Evolutionary conservation across 2,888 invertebrate genomes (phyloP).

Genomic region (Sarcophaga caerulescens): DNA sequence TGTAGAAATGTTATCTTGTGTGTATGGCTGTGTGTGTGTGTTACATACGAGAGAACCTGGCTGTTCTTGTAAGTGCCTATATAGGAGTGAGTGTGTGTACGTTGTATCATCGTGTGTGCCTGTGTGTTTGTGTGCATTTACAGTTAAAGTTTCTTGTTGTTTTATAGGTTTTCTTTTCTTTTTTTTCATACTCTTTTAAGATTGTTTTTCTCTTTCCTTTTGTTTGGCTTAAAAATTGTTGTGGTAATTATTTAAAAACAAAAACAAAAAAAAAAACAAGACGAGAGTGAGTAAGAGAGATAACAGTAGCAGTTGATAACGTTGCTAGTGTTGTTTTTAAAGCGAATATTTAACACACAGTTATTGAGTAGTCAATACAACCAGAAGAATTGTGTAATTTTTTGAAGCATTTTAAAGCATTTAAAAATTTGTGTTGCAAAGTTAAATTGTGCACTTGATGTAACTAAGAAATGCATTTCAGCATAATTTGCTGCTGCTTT

Average conservation of each 20-base stretch:
- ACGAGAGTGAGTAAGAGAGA: too few relatives aligned
- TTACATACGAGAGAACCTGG: not conserved
- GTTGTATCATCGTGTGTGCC: not conserved
- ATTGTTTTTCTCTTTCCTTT: constrained; percentile 22
- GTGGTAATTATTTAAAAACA: constrained; percentile 64
- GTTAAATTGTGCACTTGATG: not conserved
- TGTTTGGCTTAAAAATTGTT: constrained; percentile 61
- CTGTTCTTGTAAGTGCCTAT: not conserved
- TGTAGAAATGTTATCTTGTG: not conserved
- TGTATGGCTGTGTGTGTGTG: not conserved
- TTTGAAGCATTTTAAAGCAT: not conserved
- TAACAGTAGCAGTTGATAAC: not conserved
- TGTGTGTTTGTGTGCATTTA: constrained; percentile 7
- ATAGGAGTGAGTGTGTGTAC: not conserved
- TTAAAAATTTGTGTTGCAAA: not conserved
- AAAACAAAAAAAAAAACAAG: not conserved
- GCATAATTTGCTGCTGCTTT: not conserved
- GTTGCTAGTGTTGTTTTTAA: constrained; percentile 23
- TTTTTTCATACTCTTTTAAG: constrained; percentile 19
- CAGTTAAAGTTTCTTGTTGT: constrained; percentile 47
- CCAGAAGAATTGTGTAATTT: not conserved
- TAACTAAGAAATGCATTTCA: not conserved
- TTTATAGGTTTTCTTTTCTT: constrained; percentile 32
- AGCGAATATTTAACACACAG: constrained; percentile 5
- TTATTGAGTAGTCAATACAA: not conserved